These are phyloP conservation scores for Stichodactyla helianthus DNA, from an alignment of 64 coral and sea anemone genomes.

Conservation along the genomic window DNA sequence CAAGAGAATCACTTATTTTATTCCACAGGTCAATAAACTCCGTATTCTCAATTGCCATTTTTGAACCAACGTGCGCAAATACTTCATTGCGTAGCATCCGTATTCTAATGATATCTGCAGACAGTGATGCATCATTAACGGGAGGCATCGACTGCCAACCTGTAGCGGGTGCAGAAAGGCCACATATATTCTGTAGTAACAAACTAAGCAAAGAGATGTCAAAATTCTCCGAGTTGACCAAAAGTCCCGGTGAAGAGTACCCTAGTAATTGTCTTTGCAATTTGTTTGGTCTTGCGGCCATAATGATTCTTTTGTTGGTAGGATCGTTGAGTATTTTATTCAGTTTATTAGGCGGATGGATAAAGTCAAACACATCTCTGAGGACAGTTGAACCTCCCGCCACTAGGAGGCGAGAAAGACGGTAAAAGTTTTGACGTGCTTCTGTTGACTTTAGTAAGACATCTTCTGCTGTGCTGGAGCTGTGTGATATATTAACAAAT, in stretches of 20 bases:
- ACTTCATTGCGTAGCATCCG: slow-evolving; percentile 21
- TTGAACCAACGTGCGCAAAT: neutral
- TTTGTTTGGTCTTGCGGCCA: neutral
- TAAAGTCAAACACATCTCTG: slow-evolving; percentile 13
- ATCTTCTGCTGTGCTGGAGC: neutral
- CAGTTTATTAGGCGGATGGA: neutral
- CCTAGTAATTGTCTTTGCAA: neutral
- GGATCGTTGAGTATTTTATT: neutral
- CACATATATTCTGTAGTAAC: slow-evolving; percentile 2
- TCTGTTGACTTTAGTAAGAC: neutral
- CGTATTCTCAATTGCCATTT: slow-evolving; percentile 18
- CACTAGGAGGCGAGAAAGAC: slow-evolving; percentile 7
- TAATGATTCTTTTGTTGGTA: neutral
- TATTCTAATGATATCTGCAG: slow-evolving; percentile 37
- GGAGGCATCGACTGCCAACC: neutral
- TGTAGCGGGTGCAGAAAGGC: neutral
- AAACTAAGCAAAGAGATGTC: slow-evolving; percentile 4
- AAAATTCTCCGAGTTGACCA: neutral
- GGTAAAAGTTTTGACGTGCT: slow-evolving; percentile 4
- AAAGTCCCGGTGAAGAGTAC: neutral
- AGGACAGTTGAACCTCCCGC: slow-evolving; percentile 7
- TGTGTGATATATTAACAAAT: neutral
- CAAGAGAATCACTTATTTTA: slow-evolving; percentile 2
- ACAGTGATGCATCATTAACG: neutral
- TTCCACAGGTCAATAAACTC: slow-evolving; percentile 22